phyloP scores from a whole-genome alignment of 2,113 vertebrate species.

The Poeciliopsis retropinna region DNA sequence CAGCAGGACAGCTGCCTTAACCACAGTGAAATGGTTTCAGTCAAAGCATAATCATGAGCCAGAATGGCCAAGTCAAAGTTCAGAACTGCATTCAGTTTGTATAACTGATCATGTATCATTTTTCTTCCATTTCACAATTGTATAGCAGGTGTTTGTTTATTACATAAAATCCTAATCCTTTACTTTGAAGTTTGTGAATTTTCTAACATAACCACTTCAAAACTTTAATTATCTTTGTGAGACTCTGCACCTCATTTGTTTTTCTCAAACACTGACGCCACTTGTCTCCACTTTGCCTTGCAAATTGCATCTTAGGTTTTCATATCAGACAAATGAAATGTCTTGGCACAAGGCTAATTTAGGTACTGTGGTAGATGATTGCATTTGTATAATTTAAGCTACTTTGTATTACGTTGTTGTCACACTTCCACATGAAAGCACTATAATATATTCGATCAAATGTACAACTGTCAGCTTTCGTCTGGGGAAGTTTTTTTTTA shows the following conservation, averaged over 20 bases:
- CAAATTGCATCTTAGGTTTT: conserved; percentile 31
- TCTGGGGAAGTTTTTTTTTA: conserved; percentile 11
- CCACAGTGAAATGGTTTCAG: not conserved
- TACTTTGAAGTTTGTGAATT: not conserved
- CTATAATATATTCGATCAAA: conserved; percentile 19
- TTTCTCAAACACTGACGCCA: conserved; percentile 1
- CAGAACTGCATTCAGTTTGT: not conserved
- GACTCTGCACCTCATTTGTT: not conserved
- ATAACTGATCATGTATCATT: not conserved
- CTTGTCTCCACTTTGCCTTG: conserved; percentile 7
- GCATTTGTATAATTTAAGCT: conserved; percentile 7
- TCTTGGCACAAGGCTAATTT: conserved; percentile 17
- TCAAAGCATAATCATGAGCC: not conserved
- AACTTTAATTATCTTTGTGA: not conserved
- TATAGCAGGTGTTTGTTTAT: too few species aligned
- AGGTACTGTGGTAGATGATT: conserved; percentile 7
- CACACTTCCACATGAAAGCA: conserved; percentile 16
- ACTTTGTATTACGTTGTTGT: conserved; percentile 9
- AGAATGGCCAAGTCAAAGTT: not conserved
- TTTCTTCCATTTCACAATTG: not conserved
- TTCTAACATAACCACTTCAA: not conserved
- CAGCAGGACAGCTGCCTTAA: too few species aligned
- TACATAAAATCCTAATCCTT: not conserved
- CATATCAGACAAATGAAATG: conserved; percentile 31
- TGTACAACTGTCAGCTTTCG: conserved; percentile 21